Conservation (phyloP, 2,888 invertebrate genomes). For the Eudasyphora cyanicolor region DNA sequence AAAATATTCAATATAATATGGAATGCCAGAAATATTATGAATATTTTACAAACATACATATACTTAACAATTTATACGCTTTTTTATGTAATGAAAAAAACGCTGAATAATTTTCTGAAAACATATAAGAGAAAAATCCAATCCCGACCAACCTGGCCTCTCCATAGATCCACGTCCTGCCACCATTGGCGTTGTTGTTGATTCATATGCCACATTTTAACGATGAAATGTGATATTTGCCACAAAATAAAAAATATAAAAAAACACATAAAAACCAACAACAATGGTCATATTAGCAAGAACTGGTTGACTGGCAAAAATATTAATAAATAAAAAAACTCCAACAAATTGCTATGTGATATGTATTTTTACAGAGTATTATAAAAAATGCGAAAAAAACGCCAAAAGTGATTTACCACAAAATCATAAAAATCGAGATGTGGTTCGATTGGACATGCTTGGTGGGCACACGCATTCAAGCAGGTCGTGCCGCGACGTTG, state of each 20-base stretch:
- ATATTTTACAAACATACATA: conserved; percentile 48
- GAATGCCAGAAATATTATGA: conserved; percentile 55
- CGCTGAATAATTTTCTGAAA: not conserved
- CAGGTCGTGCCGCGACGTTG: no score
- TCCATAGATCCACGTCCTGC: not conserved
- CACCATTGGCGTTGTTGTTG: no score
- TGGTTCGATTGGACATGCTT: not conserved
- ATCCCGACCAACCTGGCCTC: not conserved
- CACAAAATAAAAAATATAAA: conserved; percentile 25
- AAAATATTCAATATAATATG: conserved; percentile 32
- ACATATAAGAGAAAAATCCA: not conserved
- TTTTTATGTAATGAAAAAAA: not conserved
- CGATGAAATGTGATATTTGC: conserved; percentile 56
- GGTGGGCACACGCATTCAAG: not conserved
- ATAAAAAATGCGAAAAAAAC: not conserved
- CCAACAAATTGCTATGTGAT: conserved; percentile 11
- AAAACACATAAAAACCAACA: not conserved
- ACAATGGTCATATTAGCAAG: conserved; percentile 8
- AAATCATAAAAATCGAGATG: not conserved
- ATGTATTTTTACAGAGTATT: not conserved
- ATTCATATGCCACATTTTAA: conserved; percentile 32
- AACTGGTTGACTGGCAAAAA: not conserved
- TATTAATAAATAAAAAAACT: not conserved
- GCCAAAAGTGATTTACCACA: not conserved
- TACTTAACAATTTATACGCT: not conserved